Conservation (phyloP, 2,797 vertebrate genomes). For the Enoplosus armatus region DNA sequence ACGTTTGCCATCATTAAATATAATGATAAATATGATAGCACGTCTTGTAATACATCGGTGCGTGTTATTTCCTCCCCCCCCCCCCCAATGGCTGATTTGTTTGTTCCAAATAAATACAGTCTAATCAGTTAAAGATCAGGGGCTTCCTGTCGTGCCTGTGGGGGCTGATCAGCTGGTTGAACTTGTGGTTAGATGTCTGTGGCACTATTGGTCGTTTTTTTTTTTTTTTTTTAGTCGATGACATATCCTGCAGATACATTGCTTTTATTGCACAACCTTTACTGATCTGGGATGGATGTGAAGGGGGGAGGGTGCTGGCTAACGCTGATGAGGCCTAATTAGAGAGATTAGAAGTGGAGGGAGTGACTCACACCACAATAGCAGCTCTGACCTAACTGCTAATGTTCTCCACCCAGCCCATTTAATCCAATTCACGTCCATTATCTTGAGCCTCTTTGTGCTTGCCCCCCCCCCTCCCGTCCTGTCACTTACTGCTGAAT, state of each 20-base stretch:
- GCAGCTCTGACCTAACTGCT: conserved; percentile 81
- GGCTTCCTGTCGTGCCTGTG: background rate
- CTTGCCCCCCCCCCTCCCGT: conserved; percentile 31
- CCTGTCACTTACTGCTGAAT: conserved; percentile 64
- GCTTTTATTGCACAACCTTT: conserved; percentile 16
- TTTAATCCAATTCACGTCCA: conserved; percentile 82
- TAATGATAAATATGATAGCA: background rate
- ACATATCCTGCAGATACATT: no score
- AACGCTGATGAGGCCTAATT: conserved; percentile 80
- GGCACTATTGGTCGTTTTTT: background rate
- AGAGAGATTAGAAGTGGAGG: conserved; percentile 80
- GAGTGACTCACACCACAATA: conserved; percentile 79
- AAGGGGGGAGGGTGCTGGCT: conserved; percentile 38
- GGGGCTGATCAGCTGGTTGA: background rate
- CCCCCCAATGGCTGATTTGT: background rate
- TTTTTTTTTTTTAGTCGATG: no score
- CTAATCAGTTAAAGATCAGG: background rate
- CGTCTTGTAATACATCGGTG: background rate
- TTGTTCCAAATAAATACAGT: background rate
- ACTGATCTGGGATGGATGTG: conserved; percentile 44
- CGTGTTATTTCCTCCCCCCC: background rate
- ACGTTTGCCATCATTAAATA: background rate
- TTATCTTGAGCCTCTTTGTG: conserved; percentile 73
- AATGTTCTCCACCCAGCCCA: conserved; percentile 79
- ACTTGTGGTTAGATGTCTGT: conserved; percentile 7